phyloP scores from a whole-genome alignment of 1,140 invertebrate species.

The Hermetia illucens region DNA sequence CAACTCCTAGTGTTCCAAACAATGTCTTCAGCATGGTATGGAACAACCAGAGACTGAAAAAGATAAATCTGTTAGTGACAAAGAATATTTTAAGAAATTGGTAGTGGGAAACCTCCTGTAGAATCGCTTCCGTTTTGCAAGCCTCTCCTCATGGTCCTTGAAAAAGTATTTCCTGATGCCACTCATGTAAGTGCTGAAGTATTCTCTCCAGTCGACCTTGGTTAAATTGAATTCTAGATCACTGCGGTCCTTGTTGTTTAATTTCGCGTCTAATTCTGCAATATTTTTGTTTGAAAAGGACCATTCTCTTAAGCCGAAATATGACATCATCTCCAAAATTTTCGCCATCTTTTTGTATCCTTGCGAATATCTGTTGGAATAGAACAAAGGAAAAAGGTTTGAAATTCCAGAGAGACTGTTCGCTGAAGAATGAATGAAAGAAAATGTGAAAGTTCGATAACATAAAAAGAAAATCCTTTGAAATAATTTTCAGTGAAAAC shows the following conservation, averaged over 20 bases:
- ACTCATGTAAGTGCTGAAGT: conserved; percentile 38
- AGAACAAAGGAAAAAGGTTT: too few species aligned
- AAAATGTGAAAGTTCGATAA: too few species aligned
- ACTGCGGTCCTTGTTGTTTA: conserved; percentile 15
- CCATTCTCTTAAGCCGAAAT: conserved; percentile 30
- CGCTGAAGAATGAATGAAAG: too few species aligned
- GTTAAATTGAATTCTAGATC: conserved; percentile 32
- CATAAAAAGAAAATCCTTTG: too few species aligned
- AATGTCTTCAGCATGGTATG: too few species aligned
- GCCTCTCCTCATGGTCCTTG: conserved; percentile 33
- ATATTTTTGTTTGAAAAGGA: conserved; percentile 28
- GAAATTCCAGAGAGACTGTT: too few species aligned
- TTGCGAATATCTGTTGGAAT: conserved; percentile 10
- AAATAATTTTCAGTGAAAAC: too few species aligned
- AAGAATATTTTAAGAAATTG: too few species aligned
- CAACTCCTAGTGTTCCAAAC: too few species aligned
- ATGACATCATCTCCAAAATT: conserved; percentile 30
- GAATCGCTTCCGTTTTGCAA: conserved; percentile 27
- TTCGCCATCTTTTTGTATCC: conserved; percentile 23
- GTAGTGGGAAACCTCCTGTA: conserved; percentile 32
- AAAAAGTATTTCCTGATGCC: conserved; percentile 39
- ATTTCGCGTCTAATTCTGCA: conserved; percentile 22
- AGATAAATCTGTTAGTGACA: too few species aligned
- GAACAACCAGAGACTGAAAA: too few species aligned
- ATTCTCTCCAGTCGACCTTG: conserved; percentile 42